Evolutionary conservation across 1,140 invertebrate genomes (phyloP), one percentile per base, ranked within the genome.

Genomic region (Bathynomus jamesi): DNA sequence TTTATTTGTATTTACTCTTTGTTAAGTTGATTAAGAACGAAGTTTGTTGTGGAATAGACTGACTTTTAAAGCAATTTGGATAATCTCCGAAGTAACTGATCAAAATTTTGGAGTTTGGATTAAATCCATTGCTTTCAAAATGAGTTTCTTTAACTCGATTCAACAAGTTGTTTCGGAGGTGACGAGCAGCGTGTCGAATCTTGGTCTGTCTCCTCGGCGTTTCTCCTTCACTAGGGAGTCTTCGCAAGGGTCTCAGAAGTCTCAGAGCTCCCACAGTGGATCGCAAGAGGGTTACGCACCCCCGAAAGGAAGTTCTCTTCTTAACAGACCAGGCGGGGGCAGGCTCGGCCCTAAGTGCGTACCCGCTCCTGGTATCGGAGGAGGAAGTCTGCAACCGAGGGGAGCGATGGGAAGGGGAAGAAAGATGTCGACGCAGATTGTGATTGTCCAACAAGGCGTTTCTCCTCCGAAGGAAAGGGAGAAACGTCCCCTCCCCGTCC

Each of bases 121-220:
- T n/a, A n/a, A n/a, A n/a, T n/a, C n/a, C n/a, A n/a, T n/a, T n/a
- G n/a, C n/a, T 40, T 40, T 40, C 32, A 40, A 8, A 40, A 40
- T 40, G 32, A 40, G 32, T 40, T 40, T 40, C 17, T 40, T 40
- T 17, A 40, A 40, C 32, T 40, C 32, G 32, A 40, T 40, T 40
- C 32, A 40, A 40, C 32, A 40, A 40, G 32, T 40, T 40, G 32
- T 40, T 40, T 40, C 32, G 7, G 32, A 40, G 32, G 32, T 40
- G 32, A 40, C 32, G 32, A 40, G 32, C 32, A 40, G 32, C 32
- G 32, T 40, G 7, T 40, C 32, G 7, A 40, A 40, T 40, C 81
- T 92, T 68, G 88, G 85, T 32, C 81, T 92, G n/a, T 90, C 89
- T 70, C 89, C 90, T 31, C 89, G 90, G 73, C 85, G 90, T 73